Evolutionary conservation across 2,797 vertebrate genomes (phyloP), one percentile per base, ranked within the genome.

Genomic region (Anguilla megastoma): DNA sequence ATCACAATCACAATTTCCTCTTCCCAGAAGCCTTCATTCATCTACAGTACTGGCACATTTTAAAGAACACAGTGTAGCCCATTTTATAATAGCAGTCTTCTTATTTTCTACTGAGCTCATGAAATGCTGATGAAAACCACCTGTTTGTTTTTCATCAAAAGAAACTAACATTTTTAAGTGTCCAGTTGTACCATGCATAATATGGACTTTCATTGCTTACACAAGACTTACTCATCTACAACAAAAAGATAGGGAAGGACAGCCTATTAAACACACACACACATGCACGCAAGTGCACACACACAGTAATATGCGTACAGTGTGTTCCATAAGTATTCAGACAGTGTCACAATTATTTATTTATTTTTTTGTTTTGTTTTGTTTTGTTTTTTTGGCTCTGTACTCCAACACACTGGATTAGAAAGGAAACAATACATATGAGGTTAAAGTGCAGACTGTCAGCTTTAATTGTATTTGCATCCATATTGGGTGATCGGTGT

Each of bases 81-180:
- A 86, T 54, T 66, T 80, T 66, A 41, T 84, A 89, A 84, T 84
- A 84, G 79, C 86, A 60, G 86, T 79, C 88, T 48, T 84, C 27
- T 45, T 86, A 80, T 86, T 86, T 86, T 36, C 74, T 58, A 87
- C 86, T 76, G 66, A 86, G 74, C 69, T 84, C 86, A 76, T 86
- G 66, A 86, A 71, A 88, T 30, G 12, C 45, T 76, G 63, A 89
- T 56, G 45, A 76, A 89, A 89, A 87, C 88, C 88, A 89, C 86
- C 80, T 89, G 88, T 83, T 84, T 60, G 79, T 66, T 83, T 50
- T 50, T 48, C 85, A 71, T 74, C 27, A 74, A 86, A 86, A 71
- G 63, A 30, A 83, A 56, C 79, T 50, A 60, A 30, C 48, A 71
- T 86, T 86, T 74, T 50, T 79, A 87, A 71, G 76, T 71, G 56